Percentiles rank a stretch among this genome's conserved stretches.
phyloP scores from a whole-genome alignment of 2,113 vertebrate species.

The Tupaia tana region DNA sequence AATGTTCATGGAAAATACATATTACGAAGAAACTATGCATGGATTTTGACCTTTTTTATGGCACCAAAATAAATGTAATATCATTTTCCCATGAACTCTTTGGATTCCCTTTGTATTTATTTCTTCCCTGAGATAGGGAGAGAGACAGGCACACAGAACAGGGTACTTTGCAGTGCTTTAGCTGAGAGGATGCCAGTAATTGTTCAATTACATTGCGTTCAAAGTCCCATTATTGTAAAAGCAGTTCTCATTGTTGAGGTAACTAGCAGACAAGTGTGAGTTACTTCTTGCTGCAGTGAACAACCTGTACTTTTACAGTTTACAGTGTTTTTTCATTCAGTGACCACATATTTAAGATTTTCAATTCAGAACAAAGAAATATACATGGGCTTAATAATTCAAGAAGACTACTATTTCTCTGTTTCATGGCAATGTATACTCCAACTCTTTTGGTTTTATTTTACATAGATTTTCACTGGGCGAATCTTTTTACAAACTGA shows the following conservation, averaged over 20 bases:
- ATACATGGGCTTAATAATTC: conserved; percentile 66
- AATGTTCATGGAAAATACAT: too few relatives aligned
- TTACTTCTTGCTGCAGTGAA: conserved; percentile 66
- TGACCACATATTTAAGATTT: conserved; percentile 70
- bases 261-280: conserved; percentile 61
- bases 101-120: too few relatives aligned
- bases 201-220: background rate
- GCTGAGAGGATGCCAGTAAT: background rate
- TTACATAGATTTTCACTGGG: conserved; percentile 36
- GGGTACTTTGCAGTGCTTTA: background rate
- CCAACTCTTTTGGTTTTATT: conserved; percentile 32
- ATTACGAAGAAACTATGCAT: too few relatives aligned
- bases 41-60: too few relatives aligned
- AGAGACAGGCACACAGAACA: too few relatives aligned
- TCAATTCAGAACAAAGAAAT: conserved; percentile 64
- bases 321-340: conserved; percentile 36
- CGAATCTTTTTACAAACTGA: conserved; percentile 63
- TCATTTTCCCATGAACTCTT: too few relatives aligned
- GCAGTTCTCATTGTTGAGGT: conserved; percentile 12
- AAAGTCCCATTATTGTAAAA: conserved; percentile 3
- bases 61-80: too few relatives aligned
- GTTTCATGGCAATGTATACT: conserved; percentile 53
- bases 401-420: conserved; percentile 60
- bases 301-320: conserved; percentile 53
- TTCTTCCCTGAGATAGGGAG: too few relatives aligned